Conservation (phyloP, 2,113 vertebrate genomes). For the Aptenodytes forsteri region DNA sequence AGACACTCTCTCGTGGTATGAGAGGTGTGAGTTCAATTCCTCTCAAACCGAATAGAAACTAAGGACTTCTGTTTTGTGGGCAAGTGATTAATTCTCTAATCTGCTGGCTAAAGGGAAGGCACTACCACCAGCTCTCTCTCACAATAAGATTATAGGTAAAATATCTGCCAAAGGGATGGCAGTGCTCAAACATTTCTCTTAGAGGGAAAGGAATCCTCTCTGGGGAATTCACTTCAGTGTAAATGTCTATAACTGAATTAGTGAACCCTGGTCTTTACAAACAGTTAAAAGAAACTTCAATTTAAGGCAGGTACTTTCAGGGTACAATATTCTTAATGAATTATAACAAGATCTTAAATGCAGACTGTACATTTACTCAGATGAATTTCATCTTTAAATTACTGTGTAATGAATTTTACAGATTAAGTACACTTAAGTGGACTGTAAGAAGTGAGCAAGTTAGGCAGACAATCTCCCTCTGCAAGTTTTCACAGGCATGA, state of each 20-base stretch:
- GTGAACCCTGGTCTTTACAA: background rate
- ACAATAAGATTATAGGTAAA: background rate
- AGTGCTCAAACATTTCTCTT: background rate
- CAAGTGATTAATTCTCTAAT: background rate
- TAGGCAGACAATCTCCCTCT: background rate
- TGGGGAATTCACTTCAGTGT: background rate
- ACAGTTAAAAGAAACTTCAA: background rate
- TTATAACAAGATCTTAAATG: background rate
- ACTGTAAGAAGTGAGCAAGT: background rate
- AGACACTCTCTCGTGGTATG: background rate
- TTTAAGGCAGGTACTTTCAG: background rate
- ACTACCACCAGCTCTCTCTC: background rate
- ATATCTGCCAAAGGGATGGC: background rate
- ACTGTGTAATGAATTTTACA: background rate
- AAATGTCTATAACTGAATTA: background rate
- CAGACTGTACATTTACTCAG: background rate
- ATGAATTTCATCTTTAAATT: background rate
- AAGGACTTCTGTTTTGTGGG: background rate
- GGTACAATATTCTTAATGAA: background rate
- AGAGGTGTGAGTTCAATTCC: background rate
- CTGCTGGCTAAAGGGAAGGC: background rate
- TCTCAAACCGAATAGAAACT: background rate
- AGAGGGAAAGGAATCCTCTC: background rate
- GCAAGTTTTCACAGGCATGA: background rate
- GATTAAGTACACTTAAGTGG: background rate